Evolutionary conservation across 2,888 invertebrate species (phyloP), one percentile per base, ranked within the genome.

Genomic region (Schizotus pectinicornis): DNA sequence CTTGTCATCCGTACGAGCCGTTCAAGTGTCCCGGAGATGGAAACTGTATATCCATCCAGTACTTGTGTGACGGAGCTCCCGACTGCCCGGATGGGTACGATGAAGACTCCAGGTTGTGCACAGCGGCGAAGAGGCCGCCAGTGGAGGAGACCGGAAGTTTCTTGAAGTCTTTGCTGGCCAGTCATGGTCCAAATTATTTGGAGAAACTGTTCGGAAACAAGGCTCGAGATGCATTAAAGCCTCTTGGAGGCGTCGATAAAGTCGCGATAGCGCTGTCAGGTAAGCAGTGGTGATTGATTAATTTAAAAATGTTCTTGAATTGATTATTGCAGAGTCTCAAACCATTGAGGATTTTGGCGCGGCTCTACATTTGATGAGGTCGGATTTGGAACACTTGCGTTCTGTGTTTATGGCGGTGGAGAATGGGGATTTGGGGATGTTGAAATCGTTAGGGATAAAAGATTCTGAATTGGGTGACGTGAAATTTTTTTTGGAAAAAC

Each of bases 131-230:
- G 80, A 86, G 97, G 75, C 97, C 97, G 68, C 97, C 97, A 47
- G 96, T 97, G 32, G 96, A 97, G 79, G 97, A 97, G 80, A 97
- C 96, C 0, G 93, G 95, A 39, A 95, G 95, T 61, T 98, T 97
- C 80, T 83, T 98, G 66, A 94, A 96, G 78, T 95, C 95, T 13
- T 84, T 98, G 68, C 84, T 98, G 72, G 93, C 94, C 43, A 95
- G 95, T 64, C 97, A 97, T 78, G 97, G 97, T 63, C 95, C 95
- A 67, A 95, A 97, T 83, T 97, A 97, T 81, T 84, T 97, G 78
- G 95, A 95, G 81, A 98, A 97, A 81, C 84, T 97, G 57, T 98
- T 98, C 76, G 97, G 97, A 48, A 92, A 89, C 78, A 96, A 95
- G 83, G 97, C 96, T 31, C 85, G 95, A 67, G 94, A 96, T 77